These are phyloP conservation scores for Elegia similella DNA, from an alignment of 2,888 invertebrate species.

Conservation along the genomic window DNA sequence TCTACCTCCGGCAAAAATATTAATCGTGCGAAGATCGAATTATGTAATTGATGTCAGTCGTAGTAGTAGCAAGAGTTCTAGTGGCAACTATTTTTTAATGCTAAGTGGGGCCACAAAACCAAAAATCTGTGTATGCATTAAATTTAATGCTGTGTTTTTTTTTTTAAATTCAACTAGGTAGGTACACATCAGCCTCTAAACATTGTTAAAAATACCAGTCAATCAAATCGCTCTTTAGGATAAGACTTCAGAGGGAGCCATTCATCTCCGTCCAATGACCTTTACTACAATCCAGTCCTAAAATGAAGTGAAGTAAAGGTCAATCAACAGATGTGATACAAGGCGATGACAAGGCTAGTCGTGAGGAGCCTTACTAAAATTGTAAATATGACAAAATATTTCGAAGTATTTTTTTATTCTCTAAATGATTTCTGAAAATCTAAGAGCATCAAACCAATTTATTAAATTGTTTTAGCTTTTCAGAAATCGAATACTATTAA, in stretches of 20 bases:
- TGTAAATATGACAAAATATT: constrained; percentile 6
- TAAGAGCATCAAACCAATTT: not conserved
- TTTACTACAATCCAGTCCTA: not conserved
- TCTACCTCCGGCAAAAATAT: too few relatives aligned
- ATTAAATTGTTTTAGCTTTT: constrained; percentile 11
- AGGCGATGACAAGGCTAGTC: constrained; percentile 6
- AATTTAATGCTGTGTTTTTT: too few relatives aligned
- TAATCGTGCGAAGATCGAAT: too few relatives aligned
- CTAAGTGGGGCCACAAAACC: too few relatives aligned
- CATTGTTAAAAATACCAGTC: not conserved
- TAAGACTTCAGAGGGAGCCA: not conserved
- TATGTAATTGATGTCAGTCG: too few relatives aligned
- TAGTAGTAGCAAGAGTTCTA: too few relatives aligned
- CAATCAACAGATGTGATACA: constrained; percentile 1
- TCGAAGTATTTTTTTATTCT: not conserved
- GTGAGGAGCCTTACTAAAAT: constrained; percentile 3
- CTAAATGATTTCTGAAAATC: constrained; percentile 8
- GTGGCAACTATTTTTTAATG: too few relatives aligned
- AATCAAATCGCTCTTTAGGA: not conserved
- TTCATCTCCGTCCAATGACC: not conserved
- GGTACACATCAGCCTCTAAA: too few relatives aligned
- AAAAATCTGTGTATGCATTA: too few relatives aligned
- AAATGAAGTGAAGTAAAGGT: not conserved
- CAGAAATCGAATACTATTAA: constrained; percentile 12
- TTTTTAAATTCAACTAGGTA: too few relatives aligned